Conservation (phyloP, 2,797 vertebrate genomes). For the Pangasius macronema region DNA sequence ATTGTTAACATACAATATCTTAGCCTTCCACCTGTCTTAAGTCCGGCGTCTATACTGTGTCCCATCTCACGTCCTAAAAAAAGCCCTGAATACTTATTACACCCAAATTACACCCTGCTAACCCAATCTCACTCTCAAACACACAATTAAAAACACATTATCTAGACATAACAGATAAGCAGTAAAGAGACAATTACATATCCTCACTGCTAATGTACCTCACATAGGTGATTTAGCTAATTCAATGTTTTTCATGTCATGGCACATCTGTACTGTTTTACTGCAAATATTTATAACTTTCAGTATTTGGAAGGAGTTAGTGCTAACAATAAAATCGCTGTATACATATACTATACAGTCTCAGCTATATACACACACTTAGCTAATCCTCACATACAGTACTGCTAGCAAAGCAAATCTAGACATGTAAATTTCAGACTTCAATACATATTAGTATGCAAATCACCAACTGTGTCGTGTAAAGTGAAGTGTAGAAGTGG, state of each 20-base stretch:
- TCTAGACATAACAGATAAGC: not conserved
- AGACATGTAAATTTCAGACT: not conserved
- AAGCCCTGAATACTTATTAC: slow-evolving; percentile 64
- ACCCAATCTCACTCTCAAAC: slow-evolving; percentile 53
- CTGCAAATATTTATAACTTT: slow-evolving; percentile 15
- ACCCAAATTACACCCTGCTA: slow-evolving; percentile 69
- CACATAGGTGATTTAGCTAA: not conserved
- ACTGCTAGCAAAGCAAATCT: slow-evolving; percentile 16
- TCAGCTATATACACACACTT: not conserved
- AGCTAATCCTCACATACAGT: not conserved
- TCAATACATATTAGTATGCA: slow-evolving; percentile 4
- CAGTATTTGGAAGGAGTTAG: not conserved
- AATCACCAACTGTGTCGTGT: slow-evolving; percentile 14
- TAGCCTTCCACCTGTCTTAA: slow-evolving; percentile 77
- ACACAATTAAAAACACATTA: not conserved
- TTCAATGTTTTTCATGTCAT: not conserved
- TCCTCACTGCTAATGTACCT: not conserved
- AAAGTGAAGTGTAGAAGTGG: not conserved
- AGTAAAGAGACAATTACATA: slow-evolving; percentile 9
- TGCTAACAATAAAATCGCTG: not conserved
- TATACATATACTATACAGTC: not conserved
- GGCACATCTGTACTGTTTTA: slow-evolving; percentile 12
- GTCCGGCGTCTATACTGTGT: slow-evolving; percentile 48
- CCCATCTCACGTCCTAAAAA: slow-evolving; percentile 49
- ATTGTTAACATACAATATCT: slow-evolving; percentile 67